These are phyloP conservation scores for Bombus waltoni DNA, from an alignment of 1,140 invertebrate genomes.

Conservation along the genomic window DNA sequence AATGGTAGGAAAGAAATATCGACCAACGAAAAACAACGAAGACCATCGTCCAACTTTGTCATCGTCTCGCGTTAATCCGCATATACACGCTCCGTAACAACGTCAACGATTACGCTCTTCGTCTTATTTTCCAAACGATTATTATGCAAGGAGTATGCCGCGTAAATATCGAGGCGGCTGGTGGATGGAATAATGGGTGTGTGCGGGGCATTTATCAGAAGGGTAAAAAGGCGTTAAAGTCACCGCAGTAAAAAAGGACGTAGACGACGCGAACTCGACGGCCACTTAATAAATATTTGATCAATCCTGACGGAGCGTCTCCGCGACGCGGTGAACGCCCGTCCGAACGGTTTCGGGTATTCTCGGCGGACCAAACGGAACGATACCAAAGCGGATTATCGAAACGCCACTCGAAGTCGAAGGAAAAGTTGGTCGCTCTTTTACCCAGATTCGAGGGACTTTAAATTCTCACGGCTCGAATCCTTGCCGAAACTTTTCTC, in stretches of 20 bases:
- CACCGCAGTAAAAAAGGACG: neutral
- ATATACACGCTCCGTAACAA: too few relatives aligned
- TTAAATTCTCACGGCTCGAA: constrained; percentile 70
- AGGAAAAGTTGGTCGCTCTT: constrained; percentile 57
- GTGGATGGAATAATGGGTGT: neutral
- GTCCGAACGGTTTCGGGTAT: neutral
- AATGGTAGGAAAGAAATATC: too few relatives aligned
- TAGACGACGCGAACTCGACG: neutral
- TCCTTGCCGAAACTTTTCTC: constrained; percentile 71
- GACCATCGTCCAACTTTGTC: too few relatives aligned
- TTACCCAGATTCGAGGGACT: constrained; percentile 65
- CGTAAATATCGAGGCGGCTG: neutral
- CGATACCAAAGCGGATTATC: constrained; percentile 68
- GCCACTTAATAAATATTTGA: constrained; percentile 25
- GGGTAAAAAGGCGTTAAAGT: neutral
- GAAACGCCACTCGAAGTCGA: constrained; percentile 52
- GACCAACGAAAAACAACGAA: too few relatives aligned
- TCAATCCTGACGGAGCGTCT: neutral
- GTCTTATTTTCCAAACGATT: neutral
- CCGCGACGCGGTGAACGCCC: neutral
- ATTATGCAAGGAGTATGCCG: neutral
- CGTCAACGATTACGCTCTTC: too few relatives aligned
- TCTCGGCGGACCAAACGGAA: constrained; percentile 13
- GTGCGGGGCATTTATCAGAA: neutral
- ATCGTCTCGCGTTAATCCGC: neutral